Evolutionary conservation across 2,113 vertebrate genomes (phyloP).

Genomic region (Nestor notabilis): DNA sequence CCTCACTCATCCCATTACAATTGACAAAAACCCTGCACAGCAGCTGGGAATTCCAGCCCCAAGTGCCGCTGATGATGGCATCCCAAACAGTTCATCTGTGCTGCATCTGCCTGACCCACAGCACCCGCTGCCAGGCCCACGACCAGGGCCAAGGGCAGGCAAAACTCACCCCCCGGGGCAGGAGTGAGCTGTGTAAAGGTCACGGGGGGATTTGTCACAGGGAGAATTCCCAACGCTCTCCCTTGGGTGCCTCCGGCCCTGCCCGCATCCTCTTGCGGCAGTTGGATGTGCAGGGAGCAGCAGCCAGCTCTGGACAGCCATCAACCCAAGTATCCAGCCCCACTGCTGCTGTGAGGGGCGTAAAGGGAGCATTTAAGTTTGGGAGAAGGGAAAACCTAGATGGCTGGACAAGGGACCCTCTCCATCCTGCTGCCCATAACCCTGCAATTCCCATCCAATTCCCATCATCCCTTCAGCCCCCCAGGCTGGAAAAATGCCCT

Average conservation of each 20-base stretch:
- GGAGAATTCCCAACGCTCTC: fast-evolving
- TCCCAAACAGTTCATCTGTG: background rate
- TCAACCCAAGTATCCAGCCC: fast-evolving
- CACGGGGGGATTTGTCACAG: fast-evolving
- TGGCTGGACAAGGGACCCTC: background rate
- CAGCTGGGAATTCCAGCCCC: slow-evolving; percentile 55
- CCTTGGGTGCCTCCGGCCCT: background rate
- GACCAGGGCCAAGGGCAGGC: background rate
- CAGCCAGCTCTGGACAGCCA: background rate
- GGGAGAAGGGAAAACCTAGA: background rate
- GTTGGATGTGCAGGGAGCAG: fast-evolving
- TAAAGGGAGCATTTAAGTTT: background rate
- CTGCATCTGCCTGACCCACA: background rate
- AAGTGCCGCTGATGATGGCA: background rate
- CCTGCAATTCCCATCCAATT: background rate
- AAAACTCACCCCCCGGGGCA: background rate
- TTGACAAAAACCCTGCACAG: background rate
- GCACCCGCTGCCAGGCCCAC: background rate
- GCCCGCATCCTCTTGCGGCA: background rate
- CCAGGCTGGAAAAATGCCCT: background rate
- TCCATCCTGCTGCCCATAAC: background rate
- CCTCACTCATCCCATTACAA: background rate
- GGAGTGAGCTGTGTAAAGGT: background rate
- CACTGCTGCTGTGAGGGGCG: background rate
- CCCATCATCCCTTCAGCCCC: background rate